A percentile compares a stretch with the other conserved stretches of the same genome.
These are phyloP conservation scores for Galerucella pusilla DNA, from an alignment of 2,888 invertebrate genomes.

Conservation along the genomic window DNA sequence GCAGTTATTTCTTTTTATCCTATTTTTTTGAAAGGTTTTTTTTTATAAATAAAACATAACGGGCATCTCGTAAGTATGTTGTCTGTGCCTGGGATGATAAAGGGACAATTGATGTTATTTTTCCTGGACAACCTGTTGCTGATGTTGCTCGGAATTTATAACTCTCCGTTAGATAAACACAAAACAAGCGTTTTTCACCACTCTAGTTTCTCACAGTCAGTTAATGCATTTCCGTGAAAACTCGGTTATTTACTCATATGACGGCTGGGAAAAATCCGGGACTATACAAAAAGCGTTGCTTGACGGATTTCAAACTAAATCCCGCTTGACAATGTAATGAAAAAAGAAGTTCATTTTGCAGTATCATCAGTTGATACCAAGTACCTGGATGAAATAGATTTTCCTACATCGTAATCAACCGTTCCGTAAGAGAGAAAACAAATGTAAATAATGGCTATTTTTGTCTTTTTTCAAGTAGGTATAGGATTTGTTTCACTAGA, in stretches of 20 bases:
- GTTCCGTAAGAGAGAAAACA: neutral
- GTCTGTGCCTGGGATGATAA: slow-evolving; percentile 41
- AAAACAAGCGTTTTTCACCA: slow-evolving; percentile 49
- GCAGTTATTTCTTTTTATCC: too few relatives aligned
- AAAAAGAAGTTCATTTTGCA: slow-evolving; percentile 20
- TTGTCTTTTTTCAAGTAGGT: neutral
- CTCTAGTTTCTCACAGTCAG: slow-evolving; percentile 37
- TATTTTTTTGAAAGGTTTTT: too few relatives aligned
- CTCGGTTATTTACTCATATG: slow-evolving; percentile 31
- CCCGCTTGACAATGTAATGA: slow-evolving; percentile 21
- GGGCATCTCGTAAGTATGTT: neutral
- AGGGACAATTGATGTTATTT: slow-evolving; percentile 50
- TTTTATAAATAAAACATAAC: neutral
- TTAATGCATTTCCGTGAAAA: slow-evolving; percentile 34
- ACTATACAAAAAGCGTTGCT: slow-evolving; percentile 21
- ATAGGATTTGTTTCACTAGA: too few relatives aligned
- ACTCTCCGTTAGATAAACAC: slow-evolving; percentile 48
- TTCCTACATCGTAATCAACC: neutral
- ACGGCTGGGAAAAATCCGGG: slow-evolving; percentile 14
- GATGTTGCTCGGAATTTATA: slow-evolving; percentile 50
- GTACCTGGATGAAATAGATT: neutral
- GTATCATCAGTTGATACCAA: neutral
- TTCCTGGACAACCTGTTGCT: slow-evolving; percentile 53
- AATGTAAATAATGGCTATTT: neutral
- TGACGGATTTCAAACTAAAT: slow-evolving; percentile 30